phyloP scores from a whole-genome alignment of 2,113 vertebrate species.

The Apodemus speciosus region DNA sequence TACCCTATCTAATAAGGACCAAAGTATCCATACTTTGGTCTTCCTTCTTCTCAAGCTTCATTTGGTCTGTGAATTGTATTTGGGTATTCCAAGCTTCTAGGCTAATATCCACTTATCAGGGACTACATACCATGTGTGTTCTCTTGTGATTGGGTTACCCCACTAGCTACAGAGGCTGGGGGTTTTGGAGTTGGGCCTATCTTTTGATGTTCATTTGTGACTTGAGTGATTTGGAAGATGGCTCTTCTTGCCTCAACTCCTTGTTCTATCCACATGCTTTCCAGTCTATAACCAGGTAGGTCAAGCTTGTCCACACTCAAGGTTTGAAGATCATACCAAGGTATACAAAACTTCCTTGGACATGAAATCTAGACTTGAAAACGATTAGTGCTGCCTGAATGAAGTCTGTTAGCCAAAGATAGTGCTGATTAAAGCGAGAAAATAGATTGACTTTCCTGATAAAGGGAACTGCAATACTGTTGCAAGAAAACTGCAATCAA shows the following conservation, averaged over 20 bases:
- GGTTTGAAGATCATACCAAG: background rate
- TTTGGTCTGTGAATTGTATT: too few species aligned
- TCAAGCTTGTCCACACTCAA: background rate
- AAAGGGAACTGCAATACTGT: background rate
- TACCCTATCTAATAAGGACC: too few species aligned
- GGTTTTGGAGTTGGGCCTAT: background rate
- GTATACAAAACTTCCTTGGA: background rate
- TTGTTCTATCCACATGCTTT: background rate
- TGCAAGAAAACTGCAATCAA: background rate
- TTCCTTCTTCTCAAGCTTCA: too few species aligned
- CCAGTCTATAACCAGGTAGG: background rate
- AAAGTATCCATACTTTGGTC: too few species aligned
- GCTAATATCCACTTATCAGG: too few species aligned
- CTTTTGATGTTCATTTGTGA: background rate
- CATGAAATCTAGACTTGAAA: background rate
- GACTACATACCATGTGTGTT: too few species aligned
- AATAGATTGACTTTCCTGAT: constrained; percentile 13
- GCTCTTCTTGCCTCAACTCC: background rate
- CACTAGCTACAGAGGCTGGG: background rate
- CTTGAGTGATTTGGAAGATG: background rate
- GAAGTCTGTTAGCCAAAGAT: constrained; percentile 46
- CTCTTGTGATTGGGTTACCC: too few species aligned
- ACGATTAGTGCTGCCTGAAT: background rate
- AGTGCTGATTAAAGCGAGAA: constrained; percentile 15
- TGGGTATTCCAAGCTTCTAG: too few species aligned